phyloP scores from a whole-genome alignment of 92 coral and sea anemone genomes.

The Epizoanthus stellaris region DNA sequence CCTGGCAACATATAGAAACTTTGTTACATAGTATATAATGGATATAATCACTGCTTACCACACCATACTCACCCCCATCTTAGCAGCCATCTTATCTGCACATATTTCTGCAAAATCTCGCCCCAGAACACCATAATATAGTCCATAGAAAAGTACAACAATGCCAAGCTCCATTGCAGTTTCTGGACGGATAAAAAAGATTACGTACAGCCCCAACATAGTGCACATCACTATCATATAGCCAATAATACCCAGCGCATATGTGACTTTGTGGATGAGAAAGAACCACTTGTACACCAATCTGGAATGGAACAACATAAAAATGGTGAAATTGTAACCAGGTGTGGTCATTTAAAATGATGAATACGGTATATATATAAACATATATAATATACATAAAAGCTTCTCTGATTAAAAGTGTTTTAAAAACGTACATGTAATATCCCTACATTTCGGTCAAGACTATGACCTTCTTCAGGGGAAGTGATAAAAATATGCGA shows the following conservation, averaged over 20 bases:
- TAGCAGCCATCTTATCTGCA: conserved; percentile 99
- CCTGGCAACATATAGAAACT: too few species aligned
- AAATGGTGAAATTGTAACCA: not conserved
- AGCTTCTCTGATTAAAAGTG: too few species aligned
- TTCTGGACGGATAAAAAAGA: conserved; percentile 89
- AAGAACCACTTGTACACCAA: conserved; percentile 98
- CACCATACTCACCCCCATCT: conserved; percentile 88
- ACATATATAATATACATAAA: too few species aligned
- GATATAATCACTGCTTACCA: not conserved
- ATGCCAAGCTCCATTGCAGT: conserved; percentile 96
- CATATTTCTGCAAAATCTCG: conserved; percentile 99
- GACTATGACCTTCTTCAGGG: too few species aligned
- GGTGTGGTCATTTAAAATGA: too few species aligned
- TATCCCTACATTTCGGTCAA: too few species aligned
- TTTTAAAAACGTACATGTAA: too few species aligned
- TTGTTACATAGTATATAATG: too few species aligned
- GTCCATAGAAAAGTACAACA: conserved; percentile 90
- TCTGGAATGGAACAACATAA: conserved; percentile 49
- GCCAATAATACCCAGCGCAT: conserved; percentile 89
- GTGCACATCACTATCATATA: conserved; percentile 89
- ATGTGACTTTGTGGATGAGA: conserved; percentile 88
- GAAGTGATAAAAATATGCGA: too few species aligned
- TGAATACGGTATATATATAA: too few species aligned
- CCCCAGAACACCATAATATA: conserved; percentile 97
- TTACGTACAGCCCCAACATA: conserved; percentile 85